phyloP scores from a whole-genome alignment of 2,888 invertebrate species.

The Limulus polyphemus region DNA sequence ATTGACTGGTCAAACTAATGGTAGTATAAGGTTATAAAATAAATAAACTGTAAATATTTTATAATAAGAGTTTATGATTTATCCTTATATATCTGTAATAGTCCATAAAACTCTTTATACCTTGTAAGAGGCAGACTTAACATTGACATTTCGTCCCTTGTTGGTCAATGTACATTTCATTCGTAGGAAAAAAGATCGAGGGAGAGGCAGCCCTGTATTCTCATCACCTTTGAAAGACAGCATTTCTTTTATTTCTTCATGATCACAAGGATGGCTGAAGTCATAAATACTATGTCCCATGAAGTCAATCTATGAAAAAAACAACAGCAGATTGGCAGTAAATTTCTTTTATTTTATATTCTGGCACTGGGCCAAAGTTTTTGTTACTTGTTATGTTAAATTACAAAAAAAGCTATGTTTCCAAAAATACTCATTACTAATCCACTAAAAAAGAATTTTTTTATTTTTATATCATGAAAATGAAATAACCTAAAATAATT shows the following conservation, averaged over 20 bases:
- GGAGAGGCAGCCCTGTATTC: conserved; percentile 1
- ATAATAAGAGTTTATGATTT: too few relatives aligned
- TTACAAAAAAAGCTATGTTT: too few relatives aligned
- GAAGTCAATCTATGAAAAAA: conserved; percentile 65
- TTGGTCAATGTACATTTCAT: conserved; percentile 88
- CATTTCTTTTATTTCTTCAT: conserved; percentile 65
- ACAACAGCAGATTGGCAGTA: neutral
- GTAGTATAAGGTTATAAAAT: too few relatives aligned
- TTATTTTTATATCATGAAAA: neutral
- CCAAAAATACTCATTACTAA: conserved; percentile 4
- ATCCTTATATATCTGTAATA: too few relatives aligned
- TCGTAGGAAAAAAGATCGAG: conserved; percentile 58
- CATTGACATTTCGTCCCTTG: conserved; percentile 87
- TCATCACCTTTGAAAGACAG: conserved; percentile 31
- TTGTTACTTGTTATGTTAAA: too few relatives aligned
- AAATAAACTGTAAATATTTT: too few relatives aligned
- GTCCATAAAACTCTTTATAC: conserved; percentile 34
- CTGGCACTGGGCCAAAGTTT: too few relatives aligned
- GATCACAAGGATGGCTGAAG: conserved; percentile 89
- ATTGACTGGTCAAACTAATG: too few relatives aligned
- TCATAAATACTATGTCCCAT: conserved; percentile 90
- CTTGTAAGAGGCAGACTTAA: conserved; percentile 92
- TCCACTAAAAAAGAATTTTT: conserved; percentile 6
- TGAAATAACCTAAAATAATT: too few relatives aligned
- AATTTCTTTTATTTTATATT: too few relatives aligned